Base-by-base conservation (phyloP, 2,797 vertebrate genomes). In the Characodon lateralis region DNA sequence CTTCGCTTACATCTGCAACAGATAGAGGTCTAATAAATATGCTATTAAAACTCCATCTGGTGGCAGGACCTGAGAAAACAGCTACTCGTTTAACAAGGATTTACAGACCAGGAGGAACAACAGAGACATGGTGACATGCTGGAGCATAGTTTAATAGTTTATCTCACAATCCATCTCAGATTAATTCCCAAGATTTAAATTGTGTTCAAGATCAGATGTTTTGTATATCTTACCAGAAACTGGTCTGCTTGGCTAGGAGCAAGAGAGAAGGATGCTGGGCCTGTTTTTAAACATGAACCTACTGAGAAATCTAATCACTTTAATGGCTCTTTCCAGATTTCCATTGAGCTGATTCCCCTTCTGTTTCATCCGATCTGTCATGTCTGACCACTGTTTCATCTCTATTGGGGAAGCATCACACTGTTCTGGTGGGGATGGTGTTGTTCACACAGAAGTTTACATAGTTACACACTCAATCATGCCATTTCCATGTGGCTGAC, bases 21-120 rank as follows among this genome's bases (percentile, higher is more conserved):
- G 12, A 4, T 3, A 20, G 31, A 53, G 24, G 41, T 10, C 6
- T 74, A 31, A 22, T 50, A 59, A 48, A 26, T 16, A n/a, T 55
- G 16, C 58, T 75, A 41, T 55, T 75, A 41, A 59, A 66, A 82
- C 90, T 46, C 90, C 90, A 84, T 76, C 89, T 92, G 76, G 73
- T 89, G 92, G 92, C 55, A 26, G 4, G 73, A 48, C 14, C 9
- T 0, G 22, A 24, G 22, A 77, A 16, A 35, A 31, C 65, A 68
- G 65, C 39, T 24, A 3, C 20, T 22, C 41, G 20, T 12, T 41
- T 65, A 39, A 18, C 5, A 63, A 46, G 4, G 6, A 48, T 14
- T 48, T 16, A 24, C 2, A 22, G 3, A 28, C 16, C 26, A 63
- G 20, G 26, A 63, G 16, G 24, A 24, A 31, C 6, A 26, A 74